Percentiles rank a stretch among this genome's conserved stretches.
phyloP scores from a whole-genome alignment of 1,140 invertebrate species.

The Agrilus planipennis region DNA sequence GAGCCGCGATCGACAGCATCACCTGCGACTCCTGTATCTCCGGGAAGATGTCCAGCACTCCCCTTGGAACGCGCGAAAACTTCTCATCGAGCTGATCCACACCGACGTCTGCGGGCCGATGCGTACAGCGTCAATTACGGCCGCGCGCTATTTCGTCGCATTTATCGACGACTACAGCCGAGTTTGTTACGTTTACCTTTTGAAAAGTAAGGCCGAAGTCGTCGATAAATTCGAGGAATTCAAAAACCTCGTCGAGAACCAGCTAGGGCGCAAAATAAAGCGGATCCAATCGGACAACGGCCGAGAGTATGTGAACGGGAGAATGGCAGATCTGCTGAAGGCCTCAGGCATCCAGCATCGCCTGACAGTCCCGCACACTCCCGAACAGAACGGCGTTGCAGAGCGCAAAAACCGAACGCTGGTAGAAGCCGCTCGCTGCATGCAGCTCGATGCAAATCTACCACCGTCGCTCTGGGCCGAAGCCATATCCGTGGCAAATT shows the following conservation, averaged over 20 bases:
- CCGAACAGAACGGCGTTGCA: slow-evolving; percentile 11
- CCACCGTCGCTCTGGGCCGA: slow-evolving; percentile 15
- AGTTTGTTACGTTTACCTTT: slow-evolving; percentile 15
- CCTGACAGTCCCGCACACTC: slow-evolving; percentile 11
- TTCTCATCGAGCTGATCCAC: too few species aligned
- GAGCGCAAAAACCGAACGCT: slow-evolving; percentile 9
- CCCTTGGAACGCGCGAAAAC: too few species aligned
- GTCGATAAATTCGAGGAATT: slow-evolving; percentile 1
- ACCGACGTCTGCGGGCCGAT: slow-evolving; percentile 17
- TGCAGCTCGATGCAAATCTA: slow-evolving; percentile 1
- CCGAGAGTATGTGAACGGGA: neutral
- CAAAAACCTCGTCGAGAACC: slow-evolving; percentile 1
- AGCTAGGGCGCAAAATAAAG: slow-evolving; percentile 6
- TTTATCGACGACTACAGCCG: slow-evolving; percentile 31
- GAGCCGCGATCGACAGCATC: too few species aligned
- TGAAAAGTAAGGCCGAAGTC: slow-evolving; percentile 2
- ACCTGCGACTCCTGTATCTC: too few species aligned
- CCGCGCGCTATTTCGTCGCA: slow-evolving; percentile 20
- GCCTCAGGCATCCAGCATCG: slow-evolving; percentile 11
- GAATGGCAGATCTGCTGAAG: slow-evolving; percentile 3
- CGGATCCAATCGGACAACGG: slow-evolving; percentile 1
- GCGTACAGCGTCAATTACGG: slow-evolving; percentile 8
- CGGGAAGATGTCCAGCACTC: too few species aligned
- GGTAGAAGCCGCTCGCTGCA: slow-evolving; percentile 7
- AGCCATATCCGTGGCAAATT: too few species aligned